Base-by-base conservation (phyloP, 2,888 invertebrate species). In the Marronus borbonicus region DNA sequence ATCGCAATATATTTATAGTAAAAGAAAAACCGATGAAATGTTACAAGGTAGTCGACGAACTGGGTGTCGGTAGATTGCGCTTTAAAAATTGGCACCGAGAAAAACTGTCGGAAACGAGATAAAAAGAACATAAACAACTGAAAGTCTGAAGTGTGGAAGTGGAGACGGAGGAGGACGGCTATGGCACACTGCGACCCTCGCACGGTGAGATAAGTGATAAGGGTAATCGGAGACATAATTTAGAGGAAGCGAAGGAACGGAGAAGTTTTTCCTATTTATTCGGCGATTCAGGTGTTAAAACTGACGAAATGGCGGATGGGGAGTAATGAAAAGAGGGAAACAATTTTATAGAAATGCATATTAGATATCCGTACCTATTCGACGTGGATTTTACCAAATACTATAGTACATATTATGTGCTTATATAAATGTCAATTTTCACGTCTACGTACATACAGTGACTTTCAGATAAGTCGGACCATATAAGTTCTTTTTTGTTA, bases 181-280 rank as follows among this genome's bases (percentile, higher is more conserved):
- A 78, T 69, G 64, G 80, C 80, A 80, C 79, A 76, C 80, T 70
- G 80, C 80, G 81, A 82, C 81, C 81, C 81, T 81, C 39, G 69
- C 60, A 76, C 68, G 62, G 68, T 77, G 78, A 84, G 86, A 87
- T 87, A 87, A 86, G 86, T 85, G 86, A 86, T 86, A 86, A 85
- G 83, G 85, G 85, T 86, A 87, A 86, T 86, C 86, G 86, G 85
- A 85, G 84, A 84, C 86, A 86, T 86, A 85, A 87, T 85, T 86
- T 85, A 86, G 83, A 62, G 72, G 44, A 74, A 74, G 60, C 72
- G 44, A n/a, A 60, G 72, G 60, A 74, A 84, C 81, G 74, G 76
- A 74, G 80, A 81, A 81, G 80, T 80, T 82, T 82, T 81, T 80
- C 82, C 68, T 72, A 44, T 83, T 83, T 80, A 81, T 81, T 81